Evolutionary conservation across 2,113 vertebrate genomes (phyloP).

Genomic region (Erythrocercus mccallii): DNA sequence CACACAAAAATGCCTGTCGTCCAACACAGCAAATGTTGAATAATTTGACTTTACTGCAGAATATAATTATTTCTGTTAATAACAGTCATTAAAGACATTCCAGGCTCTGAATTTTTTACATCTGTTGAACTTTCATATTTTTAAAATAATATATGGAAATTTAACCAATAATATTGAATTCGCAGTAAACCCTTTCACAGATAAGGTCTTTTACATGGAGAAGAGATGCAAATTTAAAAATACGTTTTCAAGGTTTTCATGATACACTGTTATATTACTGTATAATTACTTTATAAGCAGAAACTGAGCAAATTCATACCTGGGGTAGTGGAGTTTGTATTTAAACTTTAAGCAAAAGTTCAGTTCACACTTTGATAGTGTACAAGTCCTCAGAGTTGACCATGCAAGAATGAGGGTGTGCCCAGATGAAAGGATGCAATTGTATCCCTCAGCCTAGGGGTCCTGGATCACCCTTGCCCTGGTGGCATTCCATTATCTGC

Average conservation of each 20-base stretch:
- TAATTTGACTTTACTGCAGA: neutral
- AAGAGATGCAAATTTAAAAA: neutral
- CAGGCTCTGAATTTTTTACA: neutral
- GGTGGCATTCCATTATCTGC: neutral
- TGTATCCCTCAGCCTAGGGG: neutral
- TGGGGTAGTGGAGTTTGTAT: neutral
- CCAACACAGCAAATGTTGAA: neutral
- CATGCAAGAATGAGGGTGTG: neutral
- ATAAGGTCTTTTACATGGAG: neutral
- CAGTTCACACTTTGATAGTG: neutral
- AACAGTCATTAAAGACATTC: neutral
- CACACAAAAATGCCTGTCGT: accelerated
- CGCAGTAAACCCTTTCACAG: neutral
- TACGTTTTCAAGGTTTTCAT: neutral
- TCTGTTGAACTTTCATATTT: neutral
- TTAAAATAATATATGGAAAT: neutral
- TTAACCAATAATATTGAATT: neutral
- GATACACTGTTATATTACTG: neutral
- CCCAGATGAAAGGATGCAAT: neutral
- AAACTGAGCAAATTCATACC: neutral
- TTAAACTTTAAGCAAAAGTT: neutral
- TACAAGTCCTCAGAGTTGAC: neutral
- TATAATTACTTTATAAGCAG: neutral
- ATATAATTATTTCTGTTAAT: neutral
- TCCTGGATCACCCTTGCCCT: neutral